A percentile compares a stretch with the other conserved stretches of the same genome.
Evolutionary conservation across 2,797 vertebrate genomes (phyloP).

Genomic region (Australoheros facetus): DNA sequence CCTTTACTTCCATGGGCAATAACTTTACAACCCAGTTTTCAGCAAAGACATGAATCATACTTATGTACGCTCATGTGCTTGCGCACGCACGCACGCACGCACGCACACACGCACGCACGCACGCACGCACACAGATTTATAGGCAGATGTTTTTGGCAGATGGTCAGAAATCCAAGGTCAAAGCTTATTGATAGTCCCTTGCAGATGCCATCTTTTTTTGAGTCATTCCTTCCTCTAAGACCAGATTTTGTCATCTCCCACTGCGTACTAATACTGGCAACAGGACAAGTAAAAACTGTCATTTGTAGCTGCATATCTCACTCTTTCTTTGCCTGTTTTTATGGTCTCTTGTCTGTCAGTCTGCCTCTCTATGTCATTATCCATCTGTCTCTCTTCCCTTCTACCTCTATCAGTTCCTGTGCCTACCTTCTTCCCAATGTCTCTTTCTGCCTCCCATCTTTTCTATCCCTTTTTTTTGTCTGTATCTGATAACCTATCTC

Average conservation of each 20-base stretch:
- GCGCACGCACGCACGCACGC: background rate
- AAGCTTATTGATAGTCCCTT: conserved; percentile 56
- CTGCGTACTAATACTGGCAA: conserved; percentile 32
- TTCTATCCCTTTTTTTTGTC: conserved; percentile 22
- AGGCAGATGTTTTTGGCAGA: conserved; percentile 62
- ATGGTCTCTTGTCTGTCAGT: conserved; percentile 23
- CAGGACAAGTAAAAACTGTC: conserved; percentile 22
- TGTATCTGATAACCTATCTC: conserved; percentile 55
- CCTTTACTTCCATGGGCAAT: conserved; percentile 58
- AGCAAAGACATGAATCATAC: conserved; percentile 58
- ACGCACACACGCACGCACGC: background rate
- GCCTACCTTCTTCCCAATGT: conserved; percentile 10
- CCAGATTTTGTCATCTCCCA: conserved; percentile 39
- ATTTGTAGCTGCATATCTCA: conserved; percentile 37
- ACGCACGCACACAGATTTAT: conserved; percentile 48
- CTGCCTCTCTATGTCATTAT: conserved; percentile 20
- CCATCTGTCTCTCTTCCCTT: conserved; percentile 15
- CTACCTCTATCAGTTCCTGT: background rate
- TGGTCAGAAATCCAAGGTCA: conserved; percentile 69
- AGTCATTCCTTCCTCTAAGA: conserved; percentile 14
- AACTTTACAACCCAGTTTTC: conserved; percentile 59
- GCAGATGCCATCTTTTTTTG: conserved; percentile 35
- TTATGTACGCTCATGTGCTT: conserved; percentile 17
- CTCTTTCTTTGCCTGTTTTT: conserved; percentile 24
- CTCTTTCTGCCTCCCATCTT: conserved; percentile 1